phyloP scores from a whole-genome alignment of 2,888 invertebrate genomes.

The Zaprionus bogoriensis region DNA sequence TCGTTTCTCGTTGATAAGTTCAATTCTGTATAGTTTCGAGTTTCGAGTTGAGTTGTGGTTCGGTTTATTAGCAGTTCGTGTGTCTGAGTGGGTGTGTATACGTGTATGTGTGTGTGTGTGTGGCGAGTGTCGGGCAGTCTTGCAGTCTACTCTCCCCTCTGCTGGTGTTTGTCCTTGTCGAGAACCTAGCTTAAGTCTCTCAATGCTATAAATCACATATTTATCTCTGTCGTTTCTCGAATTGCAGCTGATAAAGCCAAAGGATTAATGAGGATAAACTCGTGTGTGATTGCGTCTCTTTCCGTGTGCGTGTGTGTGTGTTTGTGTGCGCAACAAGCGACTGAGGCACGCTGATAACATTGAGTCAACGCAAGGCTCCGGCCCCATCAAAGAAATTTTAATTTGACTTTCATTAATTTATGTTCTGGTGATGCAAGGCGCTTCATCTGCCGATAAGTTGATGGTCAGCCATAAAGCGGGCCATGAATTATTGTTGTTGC shows the following conservation, averaged over 20 bases:
- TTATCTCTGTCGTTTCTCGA: conserved; percentile 7
- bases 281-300: not conserved
- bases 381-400: conserved; percentile 55
- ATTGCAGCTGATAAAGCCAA: conserved; percentile 1
- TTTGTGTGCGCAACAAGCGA: conserved; percentile 15
- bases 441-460: conserved; percentile 60
- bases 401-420: conserved; percentile 72
- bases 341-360: conserved; percentile 13
- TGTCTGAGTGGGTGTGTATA: conserved; percentile 12
- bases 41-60: conserved; percentile 5
- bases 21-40: conserved; percentile 27
- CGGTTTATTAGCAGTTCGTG: conserved; percentile 12
- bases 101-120: conserved; percentile 1
- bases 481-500: conserved; percentile 62
- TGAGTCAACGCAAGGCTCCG: not conserved
- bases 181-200: not conserved
- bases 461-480: conserved; percentile 67
- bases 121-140: conserved; percentile 5
- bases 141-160: not conserved
- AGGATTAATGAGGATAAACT: conserved; percentile 11
- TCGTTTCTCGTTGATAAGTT: conserved; percentile 16
- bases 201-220: conserved; percentile 26
- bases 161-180: not conserved
- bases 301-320: not conserved
- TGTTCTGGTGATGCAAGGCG: conserved; percentile 30